Percentiles rank a stretch among this genome's conserved stretches.
Evolutionary conservation across 1,140 invertebrate genomes (phyloP).

Genomic region (Papilio helenus): DNA sequence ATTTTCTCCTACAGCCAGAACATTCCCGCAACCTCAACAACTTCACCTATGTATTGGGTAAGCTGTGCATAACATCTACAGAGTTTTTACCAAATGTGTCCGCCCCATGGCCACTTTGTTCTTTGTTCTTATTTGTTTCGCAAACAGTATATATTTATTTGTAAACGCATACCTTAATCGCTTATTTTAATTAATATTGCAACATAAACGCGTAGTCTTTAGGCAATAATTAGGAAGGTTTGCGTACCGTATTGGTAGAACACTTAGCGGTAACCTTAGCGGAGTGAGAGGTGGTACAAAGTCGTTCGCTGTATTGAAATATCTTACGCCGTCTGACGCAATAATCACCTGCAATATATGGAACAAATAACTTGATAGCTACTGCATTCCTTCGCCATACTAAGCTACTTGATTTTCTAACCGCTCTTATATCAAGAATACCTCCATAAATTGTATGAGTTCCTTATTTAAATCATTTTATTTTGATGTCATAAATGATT

Average conservation of each 20-base stretch:
- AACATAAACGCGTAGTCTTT: constrained; percentile 1
- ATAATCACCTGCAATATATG: constrained; percentile 65
- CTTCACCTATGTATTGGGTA: no score
- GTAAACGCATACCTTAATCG: constrained; percentile 10
- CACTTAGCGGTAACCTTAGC: constrained; percentile 31
- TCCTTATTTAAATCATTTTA: constrained; percentile 35
- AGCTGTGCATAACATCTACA: background rate
- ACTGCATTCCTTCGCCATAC: constrained; percentile 65
- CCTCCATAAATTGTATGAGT: constrained; percentile 26
- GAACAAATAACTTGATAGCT: constrained; percentile 66
- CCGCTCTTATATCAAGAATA: constrained; percentile 33
- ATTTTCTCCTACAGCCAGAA: background rate
- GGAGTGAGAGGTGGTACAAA: constrained; percentile 32
- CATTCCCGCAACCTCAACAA: no score
- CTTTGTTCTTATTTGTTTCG: background rate
- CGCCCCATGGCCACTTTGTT: background rate
- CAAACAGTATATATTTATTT: background rate
- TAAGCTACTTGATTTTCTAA: constrained; percentile 43
- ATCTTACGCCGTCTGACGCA: constrained; percentile 65
- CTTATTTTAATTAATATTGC: constrained; percentile 20
- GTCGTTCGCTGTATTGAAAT: constrained; percentile 38
- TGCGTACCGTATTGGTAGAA: constrained; percentile 19
- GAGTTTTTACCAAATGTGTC: background rate
- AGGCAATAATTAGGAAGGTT: constrained; percentile 24
- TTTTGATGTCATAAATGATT: constrained; percentile 27